Percentiles rank a stretch among this genome's conserved stretches.
Evolutionary conservation across 2,113 vertebrate genomes (phyloP).

Genomic region (Ailurus styani): DNA sequence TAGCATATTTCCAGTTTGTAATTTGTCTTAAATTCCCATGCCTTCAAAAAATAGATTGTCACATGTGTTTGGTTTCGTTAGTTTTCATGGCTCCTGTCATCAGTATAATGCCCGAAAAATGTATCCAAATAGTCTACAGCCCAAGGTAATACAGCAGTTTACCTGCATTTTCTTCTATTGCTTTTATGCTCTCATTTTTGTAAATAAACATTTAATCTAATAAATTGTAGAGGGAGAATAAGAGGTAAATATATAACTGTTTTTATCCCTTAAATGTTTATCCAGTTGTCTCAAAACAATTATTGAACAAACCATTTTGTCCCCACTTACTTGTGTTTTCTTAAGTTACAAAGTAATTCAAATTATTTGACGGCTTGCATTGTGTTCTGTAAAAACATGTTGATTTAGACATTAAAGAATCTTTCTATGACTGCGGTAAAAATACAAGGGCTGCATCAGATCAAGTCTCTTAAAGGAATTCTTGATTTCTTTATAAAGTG

Average conservation of each 20-base stretch:
- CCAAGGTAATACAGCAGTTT: background rate
- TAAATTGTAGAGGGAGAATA: background rate
- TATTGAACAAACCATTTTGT: background rate
- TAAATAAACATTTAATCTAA: background rate
- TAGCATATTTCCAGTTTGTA: background rate
- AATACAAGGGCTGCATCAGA: background rate
- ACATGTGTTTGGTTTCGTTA: background rate
- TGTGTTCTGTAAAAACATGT: background rate
- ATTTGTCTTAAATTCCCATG: background rate
- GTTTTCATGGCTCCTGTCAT: background rate
- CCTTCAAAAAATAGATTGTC: background rate
- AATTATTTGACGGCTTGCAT: background rate
- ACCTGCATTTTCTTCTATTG: background rate
- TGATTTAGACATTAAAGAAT: background rate
- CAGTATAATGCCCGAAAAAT: background rate
- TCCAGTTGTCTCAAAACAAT: background rate
- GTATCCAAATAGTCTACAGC: background rate
- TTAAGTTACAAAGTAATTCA: conserved; percentile 7
- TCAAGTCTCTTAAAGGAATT: background rate
- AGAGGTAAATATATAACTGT: background rate
- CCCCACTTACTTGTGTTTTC: background rate
- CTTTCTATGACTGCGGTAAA: background rate
- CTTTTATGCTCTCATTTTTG: background rate
- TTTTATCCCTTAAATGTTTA: conserved; percentile 2
- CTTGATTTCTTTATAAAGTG: background rate